phyloP scores from a whole-genome alignment of 2,888 invertebrate species.

The Pollenia labialis region DNA sequence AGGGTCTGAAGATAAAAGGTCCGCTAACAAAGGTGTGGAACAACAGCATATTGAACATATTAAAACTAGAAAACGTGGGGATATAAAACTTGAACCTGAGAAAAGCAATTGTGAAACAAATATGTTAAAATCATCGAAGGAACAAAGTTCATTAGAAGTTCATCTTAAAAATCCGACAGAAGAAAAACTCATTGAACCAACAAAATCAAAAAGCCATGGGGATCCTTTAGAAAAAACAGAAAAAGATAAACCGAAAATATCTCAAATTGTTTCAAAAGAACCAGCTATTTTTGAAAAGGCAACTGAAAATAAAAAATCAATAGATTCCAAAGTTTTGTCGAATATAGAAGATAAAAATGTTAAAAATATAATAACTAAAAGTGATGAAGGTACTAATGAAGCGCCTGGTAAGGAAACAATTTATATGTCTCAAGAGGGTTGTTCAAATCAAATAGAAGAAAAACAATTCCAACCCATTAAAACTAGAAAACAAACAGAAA shows the following conservation, averaged over 20 bases:
- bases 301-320: neutral
- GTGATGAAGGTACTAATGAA: neutral
- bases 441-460: neutral
- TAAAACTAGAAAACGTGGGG: conserved; percentile 6
- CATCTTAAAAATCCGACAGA: neutral
- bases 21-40: neutral
- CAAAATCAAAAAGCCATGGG: conserved; percentile 20
- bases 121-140: neutral
- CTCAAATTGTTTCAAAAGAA: neutral
- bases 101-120: neutral
- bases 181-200: conserved; percentile 8
- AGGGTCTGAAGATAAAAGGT: neutral
- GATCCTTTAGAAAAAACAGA: neutral
- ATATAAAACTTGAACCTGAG: neutral
- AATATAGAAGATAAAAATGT: neutral
- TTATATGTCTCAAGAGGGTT: neutral
- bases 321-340: neutral
- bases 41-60: neutral
- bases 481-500: neutral
- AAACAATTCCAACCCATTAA: neutral
- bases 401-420: neutral
- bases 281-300: neutral
- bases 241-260: neutral
- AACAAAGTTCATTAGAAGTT: neutral
- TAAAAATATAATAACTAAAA: neutral